Evolutionary conservation across 2,888 invertebrate species (phyloP).

Genomic region (Atethmia centrago): DNA sequence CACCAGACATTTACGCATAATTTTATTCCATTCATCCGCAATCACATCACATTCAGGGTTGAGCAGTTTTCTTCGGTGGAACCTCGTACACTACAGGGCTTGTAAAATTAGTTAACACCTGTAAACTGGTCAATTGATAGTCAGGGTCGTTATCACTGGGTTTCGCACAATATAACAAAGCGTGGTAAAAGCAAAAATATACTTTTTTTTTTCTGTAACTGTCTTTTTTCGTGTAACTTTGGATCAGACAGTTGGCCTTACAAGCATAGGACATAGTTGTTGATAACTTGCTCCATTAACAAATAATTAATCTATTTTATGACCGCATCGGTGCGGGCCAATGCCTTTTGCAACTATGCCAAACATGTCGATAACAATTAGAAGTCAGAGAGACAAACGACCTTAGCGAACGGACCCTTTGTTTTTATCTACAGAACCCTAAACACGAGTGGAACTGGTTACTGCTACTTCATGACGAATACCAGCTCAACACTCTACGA

Average conservation of each 20-base stretch:
- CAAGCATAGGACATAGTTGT: neutral
- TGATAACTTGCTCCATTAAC: neutral
- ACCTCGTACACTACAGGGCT: neutral
- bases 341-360: neutral
- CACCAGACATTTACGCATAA: too few relatives aligned
- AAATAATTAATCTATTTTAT: neutral
- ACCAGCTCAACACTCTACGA: neutral
- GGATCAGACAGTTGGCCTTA: neutral
- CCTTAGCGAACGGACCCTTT: neutral
- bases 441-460: neutral
- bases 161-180: neutral
- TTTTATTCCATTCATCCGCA: too few relatives aligned
- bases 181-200: neutral
- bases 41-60: too few relatives aligned
- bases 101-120: neutral
- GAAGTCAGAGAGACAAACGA: neutral
- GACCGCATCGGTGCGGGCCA: too few relatives aligned
- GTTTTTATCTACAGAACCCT: neutral
- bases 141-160: neutral
- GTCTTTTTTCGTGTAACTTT: neutral
- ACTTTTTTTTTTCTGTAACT: too few relatives aligned
- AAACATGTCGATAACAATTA: slow-evolving; percentile 10
- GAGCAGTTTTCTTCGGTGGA: neutral
- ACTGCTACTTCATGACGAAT: neutral
- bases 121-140: neutral